Evolutionary conservation across 2,113 vertebrate species (phyloP).

Genomic region (Scomber colias): DNA sequence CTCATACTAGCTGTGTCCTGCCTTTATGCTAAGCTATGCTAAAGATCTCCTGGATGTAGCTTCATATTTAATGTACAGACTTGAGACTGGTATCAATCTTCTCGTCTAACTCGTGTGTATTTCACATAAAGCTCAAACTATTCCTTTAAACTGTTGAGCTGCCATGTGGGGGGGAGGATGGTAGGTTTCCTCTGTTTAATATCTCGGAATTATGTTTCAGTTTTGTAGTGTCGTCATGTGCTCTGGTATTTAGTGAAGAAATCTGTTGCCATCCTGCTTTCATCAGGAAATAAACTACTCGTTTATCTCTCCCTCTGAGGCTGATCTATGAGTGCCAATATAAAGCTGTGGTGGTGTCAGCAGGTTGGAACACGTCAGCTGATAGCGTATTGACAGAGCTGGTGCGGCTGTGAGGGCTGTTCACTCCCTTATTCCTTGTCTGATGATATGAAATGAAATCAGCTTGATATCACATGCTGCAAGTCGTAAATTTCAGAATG

Average conservation of each 20-base stretch:
- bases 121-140: not conserved
- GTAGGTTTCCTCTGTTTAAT: slow-evolving; percentile 1
- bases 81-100: too few relatives aligned
- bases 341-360: not conserved
- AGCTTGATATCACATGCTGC: slow-evolving; percentile 28
- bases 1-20: too few relatives aligned
- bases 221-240: not conserved
- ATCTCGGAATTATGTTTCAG: slow-evolving; percentile 17
- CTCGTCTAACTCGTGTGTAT: not conserved
- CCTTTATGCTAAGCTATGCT: too few relatives aligned
- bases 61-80: too few relatives aligned
- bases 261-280: slow-evolving; percentile 16
- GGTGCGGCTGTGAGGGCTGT: slow-evolving; percentile 37
- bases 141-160: not conserved
- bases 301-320: slow-evolving; percentile 4
- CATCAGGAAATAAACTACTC: slow-evolving; percentile 28
- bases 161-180: too few relatives aligned
- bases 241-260: slow-evolving; percentile 39
- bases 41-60: too few relatives aligned
- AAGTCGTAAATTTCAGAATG: slow-evolving; percentile 20
- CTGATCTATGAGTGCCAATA: slow-evolving; percentile 57
- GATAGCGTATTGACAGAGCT: slow-evolving; percentile 48
- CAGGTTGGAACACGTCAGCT: slow-evolving; percentile 66
- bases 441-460: slow-evolving; percentile 47
- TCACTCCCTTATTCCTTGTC: slow-evolving; percentile 39